Base-by-base conservation (phyloP, 2,113 vertebrate genomes). In the Rhinoderma darwinii region DNA sequence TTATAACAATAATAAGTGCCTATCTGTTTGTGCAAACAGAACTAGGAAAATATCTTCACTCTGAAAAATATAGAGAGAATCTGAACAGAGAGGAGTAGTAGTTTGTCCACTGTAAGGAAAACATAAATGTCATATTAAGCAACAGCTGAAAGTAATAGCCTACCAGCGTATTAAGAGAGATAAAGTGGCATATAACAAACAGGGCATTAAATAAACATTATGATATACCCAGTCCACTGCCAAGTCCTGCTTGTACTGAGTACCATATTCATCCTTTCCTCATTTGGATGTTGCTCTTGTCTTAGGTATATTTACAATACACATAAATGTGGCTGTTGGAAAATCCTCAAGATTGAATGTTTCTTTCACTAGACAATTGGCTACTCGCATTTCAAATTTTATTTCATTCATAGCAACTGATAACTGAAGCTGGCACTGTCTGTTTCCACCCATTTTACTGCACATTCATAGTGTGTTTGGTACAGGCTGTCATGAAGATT, bases 341-440 rank as follows among this genome's bases (percentile, higher is more conserved):
- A 35, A 72, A 80, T 86, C 47, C 25, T 81, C 50, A 86, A 86
- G 85, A 86, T 86, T 81, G 85, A 86, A 86, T 81, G 63, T 59
- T 86, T 81, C 85, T 86, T 81, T 86, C 85, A 86, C 77, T 59
- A 56, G 77, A 86, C 85, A 86, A 86, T 86, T 81, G 85, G 77
- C 77, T 73, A 72, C 85, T 81, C 84, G 43, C 85, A 72, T 86
- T 86, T 86, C 85, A 86, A 86, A 70, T 86, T 86, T 81, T 86
- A 86, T 86, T 80, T 81, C 77, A 59, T 81, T 73, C 77, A 86
- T 81, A 81, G 77, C 61, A 86, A 81, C 50, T 81, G 77, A 86
- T 86, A 73, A 59, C 77, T 56, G 77, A 86, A 68, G 37, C 85
- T 81, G 50, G 35, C 50, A 81, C 44, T 81, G 30, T 86, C 85